Evolutionary conservation across 2,888 invertebrate genomes (phyloP).

Genomic region (Oscheius onirici): DNA sequence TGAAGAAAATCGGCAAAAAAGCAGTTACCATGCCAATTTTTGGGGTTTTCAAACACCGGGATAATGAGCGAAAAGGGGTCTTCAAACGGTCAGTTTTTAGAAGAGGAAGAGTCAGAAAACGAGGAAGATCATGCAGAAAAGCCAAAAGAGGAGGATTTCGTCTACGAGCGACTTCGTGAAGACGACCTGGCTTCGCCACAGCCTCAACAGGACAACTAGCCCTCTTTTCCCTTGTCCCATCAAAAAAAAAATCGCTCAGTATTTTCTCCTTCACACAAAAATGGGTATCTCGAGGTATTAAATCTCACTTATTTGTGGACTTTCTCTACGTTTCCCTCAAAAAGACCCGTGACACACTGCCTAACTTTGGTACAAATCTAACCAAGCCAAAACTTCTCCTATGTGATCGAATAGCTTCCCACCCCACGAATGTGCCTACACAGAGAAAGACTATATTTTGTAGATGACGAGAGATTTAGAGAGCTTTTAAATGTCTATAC

Average conservation of each 20-base stretch:
- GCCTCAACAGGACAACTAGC: conserved; percentile 12
- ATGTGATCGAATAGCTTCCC: conserved; percentile 11
- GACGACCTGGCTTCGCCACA: conserved; percentile 60
- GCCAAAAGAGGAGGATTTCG: conserved; percentile 41
- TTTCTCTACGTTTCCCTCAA: neutral
- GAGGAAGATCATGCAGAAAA: conserved; percentile 43
- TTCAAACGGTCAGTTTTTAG: conserved; percentile 33
- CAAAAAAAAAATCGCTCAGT: neutral
- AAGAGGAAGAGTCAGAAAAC: conserved; percentile 38
- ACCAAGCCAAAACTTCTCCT: conserved; percentile 2
- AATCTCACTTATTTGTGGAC: conserved; percentile 22
- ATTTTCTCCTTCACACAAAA: neutral
- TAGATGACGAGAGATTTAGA: too few species aligned
- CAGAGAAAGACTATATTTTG: neutral
- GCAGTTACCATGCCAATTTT: neutral
- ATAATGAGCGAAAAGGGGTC: neutral
- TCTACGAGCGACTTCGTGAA: conserved; percentile 66
- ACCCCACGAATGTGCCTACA: conserved; percentile 8
- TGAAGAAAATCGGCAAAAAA: too few species aligned
- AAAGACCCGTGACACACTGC: conserved; percentile 13
- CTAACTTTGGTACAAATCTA: conserved; percentile 1
- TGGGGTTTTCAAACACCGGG: neutral
- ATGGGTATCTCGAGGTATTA: conserved; percentile 29
- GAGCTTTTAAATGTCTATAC: conserved; percentile 8
- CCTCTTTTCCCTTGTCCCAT: too few species aligned